Base-by-base conservation (phyloP, 2,888 invertebrate species). In the Agonopterix subpropinquella region DNA sequence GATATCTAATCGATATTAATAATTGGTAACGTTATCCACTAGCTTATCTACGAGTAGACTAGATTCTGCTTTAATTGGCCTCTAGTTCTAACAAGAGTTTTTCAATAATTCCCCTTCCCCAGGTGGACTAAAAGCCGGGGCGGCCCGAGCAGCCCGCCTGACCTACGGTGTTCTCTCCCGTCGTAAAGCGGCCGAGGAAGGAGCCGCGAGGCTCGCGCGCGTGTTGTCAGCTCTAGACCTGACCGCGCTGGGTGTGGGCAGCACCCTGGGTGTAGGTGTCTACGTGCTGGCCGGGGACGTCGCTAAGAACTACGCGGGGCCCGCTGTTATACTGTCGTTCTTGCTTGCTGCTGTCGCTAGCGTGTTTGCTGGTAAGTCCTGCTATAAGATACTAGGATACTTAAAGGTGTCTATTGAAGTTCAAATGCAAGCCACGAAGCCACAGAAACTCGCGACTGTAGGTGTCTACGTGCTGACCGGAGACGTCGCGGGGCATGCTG, bases 271-370 rank as follows among this genome's bases (percentile, higher is more conserved):
- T 0, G 95, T 97, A 2, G 97, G 97, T 0, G 95, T 97, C 41
- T 98, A 98, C 70, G 96, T 97, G 15, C 76, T 98, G 47, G 96
- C 95, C 18, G 96, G 96, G 0, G 92, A 94, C 54, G 96, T 96
- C 1, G 94, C 96, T 4, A 94, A 93, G 77, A 90, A 90, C 53
- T 91, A 91, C 47, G 95, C 96, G 0, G 97, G 97, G 0, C 97
- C 98, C 0, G 95, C 96, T 0, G 95, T 97, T 0, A 90, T 95
- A 35, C 73, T 98, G 13, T 96, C 96, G 1, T 97, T 97, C 68
- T 83, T 96, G n/a, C 90, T 97, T 47, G 97, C 97, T 0, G 97
- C 96, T 0, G 78, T 97, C 5, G 96, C 96, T n/a, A 96, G 96
- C 10, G 91, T 96, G 47, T 93, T 97, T 73, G 96, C 97, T 64